Percentiles rank a stretch among this genome's conserved stretches.
Evolutionary conservation across 2,113 vertebrate species (phyloP).

Genomic region (Pardalotus punctatus): DNA sequence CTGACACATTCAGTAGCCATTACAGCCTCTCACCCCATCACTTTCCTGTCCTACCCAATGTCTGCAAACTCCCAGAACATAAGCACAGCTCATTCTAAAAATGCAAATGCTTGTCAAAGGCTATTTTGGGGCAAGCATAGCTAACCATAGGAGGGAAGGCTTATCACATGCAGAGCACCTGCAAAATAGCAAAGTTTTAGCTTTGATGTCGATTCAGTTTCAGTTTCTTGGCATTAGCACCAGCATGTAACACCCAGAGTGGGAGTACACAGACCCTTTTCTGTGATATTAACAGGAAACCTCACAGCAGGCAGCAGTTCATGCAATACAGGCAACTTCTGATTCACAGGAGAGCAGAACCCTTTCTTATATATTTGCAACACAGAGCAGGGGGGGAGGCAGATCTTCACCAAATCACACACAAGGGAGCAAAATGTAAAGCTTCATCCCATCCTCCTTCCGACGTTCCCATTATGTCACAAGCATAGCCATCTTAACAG

Average conservation of each 20-base stretch:
- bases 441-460: not conserved
- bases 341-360: not conserved
- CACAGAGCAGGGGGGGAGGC: fast-evolving
- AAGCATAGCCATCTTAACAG: not conserved
- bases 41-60: not conserved
- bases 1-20: not conserved
- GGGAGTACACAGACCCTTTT: conserved; percentile 21
- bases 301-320: not conserved
- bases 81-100: conserved; percentile 12
- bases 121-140: not conserved
- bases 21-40: not conserved
- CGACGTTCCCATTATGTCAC: not conserved
- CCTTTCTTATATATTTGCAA: not conserved
- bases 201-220: conserved; percentile 24
- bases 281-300: conserved; percentile 52
- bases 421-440: not conserved
- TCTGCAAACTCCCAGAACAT: not conserved
- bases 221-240: conserved; percentile 20
- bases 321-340: not conserved
- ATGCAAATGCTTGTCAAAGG: not conserved
- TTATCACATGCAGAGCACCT: not conserved
- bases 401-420: not conserved
- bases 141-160: not conserved
- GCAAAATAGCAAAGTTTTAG: not conserved
- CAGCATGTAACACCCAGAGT: not conserved